These are phyloP conservation scores for Ophioninae sp. DNA, from an alignment of 2,888 invertebrate genomes.

Conservation along the genomic window DNA sequence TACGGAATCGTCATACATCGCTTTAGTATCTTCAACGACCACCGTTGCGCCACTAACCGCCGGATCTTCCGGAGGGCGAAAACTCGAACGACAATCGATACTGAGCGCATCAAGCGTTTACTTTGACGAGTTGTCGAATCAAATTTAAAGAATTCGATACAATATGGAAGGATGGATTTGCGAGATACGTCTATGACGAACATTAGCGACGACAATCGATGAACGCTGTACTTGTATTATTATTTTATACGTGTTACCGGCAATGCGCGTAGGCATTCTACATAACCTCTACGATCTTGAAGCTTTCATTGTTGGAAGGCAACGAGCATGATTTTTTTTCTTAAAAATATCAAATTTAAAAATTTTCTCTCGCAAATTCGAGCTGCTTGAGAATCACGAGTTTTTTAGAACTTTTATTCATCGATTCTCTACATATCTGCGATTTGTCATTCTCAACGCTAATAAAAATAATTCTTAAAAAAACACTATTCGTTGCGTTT, in stretches of 20 bases:
- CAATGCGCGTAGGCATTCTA: too few species aligned
- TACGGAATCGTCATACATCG: background rate
- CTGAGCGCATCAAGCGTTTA: background rate
- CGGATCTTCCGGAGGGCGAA: background rate
- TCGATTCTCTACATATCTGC: too few species aligned
- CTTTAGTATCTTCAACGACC: background rate
- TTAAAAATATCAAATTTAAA: too few species aligned
- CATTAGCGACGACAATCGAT: constrained; percentile 51
- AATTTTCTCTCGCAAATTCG: too few species aligned
- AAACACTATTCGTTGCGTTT: too few species aligned
- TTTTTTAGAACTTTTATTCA: too few species aligned
- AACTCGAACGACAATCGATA: background rate
- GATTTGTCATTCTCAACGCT: too few species aligned
- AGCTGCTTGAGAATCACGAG: too few species aligned
- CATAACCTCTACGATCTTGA: too few species aligned
- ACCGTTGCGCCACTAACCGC: constrained; percentile 8
- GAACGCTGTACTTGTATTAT: constrained; percentile 39
- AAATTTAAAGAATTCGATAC: constrained; percentile 3
- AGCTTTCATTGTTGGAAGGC: too few species aligned
- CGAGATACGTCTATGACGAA: constrained; percentile 28
- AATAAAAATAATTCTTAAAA: too few species aligned
- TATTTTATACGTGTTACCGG: background rate
- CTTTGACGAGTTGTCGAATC: background rate
- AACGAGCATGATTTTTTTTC: too few species aligned
- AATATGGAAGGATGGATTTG: constrained; percentile 2